Evolutionary conservation across 2,797 vertebrate genomes (phyloP).

Genomic region (Ispidina lecontei): DNA sequence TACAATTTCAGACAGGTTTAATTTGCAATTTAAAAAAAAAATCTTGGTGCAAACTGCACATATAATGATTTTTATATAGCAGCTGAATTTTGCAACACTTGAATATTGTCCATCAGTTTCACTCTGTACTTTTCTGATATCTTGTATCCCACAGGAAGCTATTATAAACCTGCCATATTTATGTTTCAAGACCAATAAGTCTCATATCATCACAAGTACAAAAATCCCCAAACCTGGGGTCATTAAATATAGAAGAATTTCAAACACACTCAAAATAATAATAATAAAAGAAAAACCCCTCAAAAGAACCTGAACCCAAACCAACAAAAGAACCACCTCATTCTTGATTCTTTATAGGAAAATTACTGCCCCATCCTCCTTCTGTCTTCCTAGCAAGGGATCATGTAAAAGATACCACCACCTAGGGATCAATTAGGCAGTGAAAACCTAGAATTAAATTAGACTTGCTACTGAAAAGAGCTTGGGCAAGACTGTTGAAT

Average conservation of each 20-base stretch:
- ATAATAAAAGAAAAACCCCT: neutral
- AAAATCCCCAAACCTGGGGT: constrained; percentile 7
- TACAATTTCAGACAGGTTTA: constrained; percentile 30
- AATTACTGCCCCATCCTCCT: constrained; percentile 9
- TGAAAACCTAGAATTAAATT: constrained; percentile 65
- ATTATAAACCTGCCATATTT: constrained; percentile 39
- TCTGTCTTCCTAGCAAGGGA: constrained; percentile 30
- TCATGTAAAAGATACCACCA: constrained; percentile 37
- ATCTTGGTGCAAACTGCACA: neutral
- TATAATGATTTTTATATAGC: neutral
- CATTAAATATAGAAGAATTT: constrained; percentile 46
- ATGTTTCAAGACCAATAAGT: constrained; percentile 40
- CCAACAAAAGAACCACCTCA: neutral
- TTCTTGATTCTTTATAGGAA: constrained; percentile 46
- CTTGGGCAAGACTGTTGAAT: constrained; percentile 40
- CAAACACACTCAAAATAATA: neutral
- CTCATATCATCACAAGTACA: constrained; percentile 39
- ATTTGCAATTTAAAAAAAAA: constrained; percentile 1
- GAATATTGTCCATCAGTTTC: constrained; percentile 26
- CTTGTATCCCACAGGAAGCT: constrained; percentile 37
- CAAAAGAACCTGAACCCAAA: neutral
- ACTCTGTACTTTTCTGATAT: constrained; percentile 14
- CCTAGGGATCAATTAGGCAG: constrained; percentile 61
- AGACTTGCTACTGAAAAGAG: constrained; percentile 52
- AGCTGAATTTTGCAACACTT: constrained; percentile 22